A percentile compares a stretch with the other conserved stretches of the same genome.
Conservation (phyloP, 1,140 invertebrate genomes). For the Cydia pomonella region DNA sequence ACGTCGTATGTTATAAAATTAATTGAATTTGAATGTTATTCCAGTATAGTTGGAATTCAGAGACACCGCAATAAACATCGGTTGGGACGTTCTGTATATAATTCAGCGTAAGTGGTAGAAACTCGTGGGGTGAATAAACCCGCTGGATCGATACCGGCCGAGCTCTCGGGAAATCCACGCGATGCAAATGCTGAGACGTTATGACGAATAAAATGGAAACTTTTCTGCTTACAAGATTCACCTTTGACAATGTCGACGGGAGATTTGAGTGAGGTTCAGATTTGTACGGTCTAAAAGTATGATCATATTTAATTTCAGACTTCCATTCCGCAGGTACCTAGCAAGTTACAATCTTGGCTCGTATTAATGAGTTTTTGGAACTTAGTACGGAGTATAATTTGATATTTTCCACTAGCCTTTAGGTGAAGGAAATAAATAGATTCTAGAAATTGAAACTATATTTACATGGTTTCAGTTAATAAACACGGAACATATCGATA, state of each 20-base stretch:
- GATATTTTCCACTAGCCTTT: too few species aligned
- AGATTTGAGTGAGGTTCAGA: neutral
- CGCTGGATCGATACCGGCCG: constrained; percentile 5
- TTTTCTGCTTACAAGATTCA: neutral
- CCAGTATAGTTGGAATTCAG: neutral
- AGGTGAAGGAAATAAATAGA: too few species aligned
- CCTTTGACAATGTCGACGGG: neutral
- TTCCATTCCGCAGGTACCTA: too few species aligned
- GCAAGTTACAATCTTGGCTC: too few species aligned
- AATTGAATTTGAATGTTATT: neutral
- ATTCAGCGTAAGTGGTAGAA: constrained; percentile 10
- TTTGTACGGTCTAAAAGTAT: too few species aligned
- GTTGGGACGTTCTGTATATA: constrained; percentile 4
- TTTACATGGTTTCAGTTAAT: too few species aligned
- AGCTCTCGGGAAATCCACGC: neutral
- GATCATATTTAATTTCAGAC: too few species aligned
- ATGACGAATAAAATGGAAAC: constrained; percentile 1
- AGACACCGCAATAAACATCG: constrained; percentile 17
- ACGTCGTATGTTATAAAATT: neutral
- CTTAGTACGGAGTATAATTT: too few species aligned
- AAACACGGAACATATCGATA: too few species aligned
- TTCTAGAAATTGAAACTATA: too few species aligned
- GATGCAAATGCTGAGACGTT: constrained; percentile 8
- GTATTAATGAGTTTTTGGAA: too few species aligned
- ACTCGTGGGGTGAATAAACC: constrained; percentile 26